Percentiles rank a stretch among this genome's conserved stretches.
Conservation (phyloP, 2,113 vertebrate genomes). For the Hippocampus guttulatus region DNA sequence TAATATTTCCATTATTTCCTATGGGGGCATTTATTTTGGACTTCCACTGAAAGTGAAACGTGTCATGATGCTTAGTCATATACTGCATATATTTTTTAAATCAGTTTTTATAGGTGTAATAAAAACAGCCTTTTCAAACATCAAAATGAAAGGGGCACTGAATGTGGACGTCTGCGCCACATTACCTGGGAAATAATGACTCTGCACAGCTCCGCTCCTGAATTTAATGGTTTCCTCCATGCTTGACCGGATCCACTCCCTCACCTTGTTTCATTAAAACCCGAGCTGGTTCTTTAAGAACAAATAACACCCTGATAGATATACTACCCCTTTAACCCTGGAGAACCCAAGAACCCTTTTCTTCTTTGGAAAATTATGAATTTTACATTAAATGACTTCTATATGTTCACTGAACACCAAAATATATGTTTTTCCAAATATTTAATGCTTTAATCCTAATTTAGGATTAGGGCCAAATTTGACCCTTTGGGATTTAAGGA, state of each 20-base stretch:
- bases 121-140: conserved; percentile 3
- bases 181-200: conserved; percentile 6
- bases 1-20: not conserved
- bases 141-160: not conserved
- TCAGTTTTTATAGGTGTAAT: not conserved
- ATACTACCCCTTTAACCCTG: not conserved
- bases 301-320: conserved; percentile 1
- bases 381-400: no score
- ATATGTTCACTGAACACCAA: no score
- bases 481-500: no score
- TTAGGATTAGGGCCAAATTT: no score
- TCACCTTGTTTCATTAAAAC: conserved; percentile 8
- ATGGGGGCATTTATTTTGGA: not conserved
- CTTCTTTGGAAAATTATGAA: no score
- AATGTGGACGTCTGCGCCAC: not conserved
- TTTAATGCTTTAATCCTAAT: no score
- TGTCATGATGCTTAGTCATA: not conserved
- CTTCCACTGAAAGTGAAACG: not conserved
- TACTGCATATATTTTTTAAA: not conserved
- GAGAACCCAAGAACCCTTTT: no score
- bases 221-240: conserved; percentile 10
- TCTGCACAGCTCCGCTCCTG: not conserved
- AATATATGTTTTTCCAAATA: no score
- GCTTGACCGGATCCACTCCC: conserved; percentile 2
- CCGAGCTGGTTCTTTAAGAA: not conserved